Percentiles rank a stretch among this genome's conserved stretches.
Conservation (phyloP, 2,797 vertebrate genomes). For the Danio jaintianensis region DNA sequence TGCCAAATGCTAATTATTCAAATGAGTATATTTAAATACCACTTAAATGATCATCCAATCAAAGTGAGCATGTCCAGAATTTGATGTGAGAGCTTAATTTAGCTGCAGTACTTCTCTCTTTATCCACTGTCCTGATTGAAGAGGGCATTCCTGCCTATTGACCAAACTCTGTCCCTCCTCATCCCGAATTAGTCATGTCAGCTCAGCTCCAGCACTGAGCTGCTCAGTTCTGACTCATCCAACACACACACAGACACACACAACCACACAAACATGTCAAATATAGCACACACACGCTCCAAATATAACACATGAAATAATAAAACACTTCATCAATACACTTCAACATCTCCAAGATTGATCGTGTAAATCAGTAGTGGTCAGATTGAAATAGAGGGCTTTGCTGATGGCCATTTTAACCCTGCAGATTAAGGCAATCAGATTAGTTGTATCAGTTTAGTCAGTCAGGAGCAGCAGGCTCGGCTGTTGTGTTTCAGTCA, state of each 20-base stretch:
- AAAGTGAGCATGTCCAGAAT: neutral
- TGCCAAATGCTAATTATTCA: neutral
- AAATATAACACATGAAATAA: neutral
- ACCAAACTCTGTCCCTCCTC: conserved; percentile 38
- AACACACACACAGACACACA: neutral
- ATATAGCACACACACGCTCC: neutral
- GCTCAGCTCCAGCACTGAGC: conserved; percentile 52
- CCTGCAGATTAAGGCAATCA: conserved; percentile 94
- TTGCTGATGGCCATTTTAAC: conserved; percentile 77
- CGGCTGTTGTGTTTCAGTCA: conserved; percentile 60
- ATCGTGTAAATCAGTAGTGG: neutral
- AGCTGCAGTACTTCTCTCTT: neutral
- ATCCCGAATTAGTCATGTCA: conserved; percentile 66
- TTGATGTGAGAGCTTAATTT: neutral
- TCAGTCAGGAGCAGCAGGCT: conserved; percentile 58
- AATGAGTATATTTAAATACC: neutral
- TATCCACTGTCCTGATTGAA: neutral
- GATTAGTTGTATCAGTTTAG: conserved; percentile 83
- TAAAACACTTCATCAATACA: neutral
- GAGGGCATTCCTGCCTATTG: conserved; percentile 36
- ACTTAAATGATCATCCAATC: neutral
- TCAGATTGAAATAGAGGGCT: conserved; percentile 73
- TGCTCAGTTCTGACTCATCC: conserved; percentile 59
- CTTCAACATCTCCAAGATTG: neutral
- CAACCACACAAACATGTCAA: conserved; percentile 11